These are phyloP conservation scores for Goniozus legneri DNA, from an alignment of 1,140 invertebrate genomes.

Conservation along the genomic window DNA sequence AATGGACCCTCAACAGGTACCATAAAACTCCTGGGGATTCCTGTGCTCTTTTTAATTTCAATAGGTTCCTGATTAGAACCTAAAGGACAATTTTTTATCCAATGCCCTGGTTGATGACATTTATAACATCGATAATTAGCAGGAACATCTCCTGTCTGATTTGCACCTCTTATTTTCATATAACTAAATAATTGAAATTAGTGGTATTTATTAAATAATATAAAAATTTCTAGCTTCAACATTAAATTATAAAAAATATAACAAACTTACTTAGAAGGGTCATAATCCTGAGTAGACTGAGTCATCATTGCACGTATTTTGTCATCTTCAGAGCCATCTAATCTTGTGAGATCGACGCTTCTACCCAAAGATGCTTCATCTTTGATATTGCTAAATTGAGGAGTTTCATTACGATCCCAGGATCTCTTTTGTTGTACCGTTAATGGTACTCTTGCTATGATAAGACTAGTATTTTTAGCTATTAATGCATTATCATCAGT, in stretches of 20 bases:
- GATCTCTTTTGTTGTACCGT: slow-evolving; percentile 72
- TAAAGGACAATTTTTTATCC: slow-evolving; percentile 91
- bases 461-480: slow-evolving; percentile 95
- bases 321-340: slow-evolving; percentile 93
- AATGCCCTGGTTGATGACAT: slow-evolving; percentile 90
- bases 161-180: slow-evolving; percentile 79
- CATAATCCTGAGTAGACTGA: slow-evolving; percentile 94
- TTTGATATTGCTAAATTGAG: slow-evolving; percentile 51
- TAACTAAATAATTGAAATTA: slow-evolving; percentile 76
- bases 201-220: slow-evolving; percentile 12
- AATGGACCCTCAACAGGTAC: slow-evolving; percentile 85
- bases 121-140: slow-evolving; percentile 88
- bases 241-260: slow-evolving; percentile 7
- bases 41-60: slow-evolving; percentile 89
- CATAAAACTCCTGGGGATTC: slow-evolving; percentile 97
- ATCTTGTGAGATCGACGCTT: slow-evolving; percentile 79
- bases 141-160: slow-evolving; percentile 85
- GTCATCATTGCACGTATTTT: slow-evolving; percentile 97
- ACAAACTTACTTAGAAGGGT: slow-evolving; percentile 82
- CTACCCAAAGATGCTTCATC: slow-evolving; percentile 59
- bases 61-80: slow-evolving; percentile 63
- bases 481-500: slow-evolving; percentile 85
- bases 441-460: slow-evolving; percentile 87
- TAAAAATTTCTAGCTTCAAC: neutral
- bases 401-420: slow-evolving; percentile 60